Percentiles rank a stretch among this genome's conserved stretches.
phyloP scores from a whole-genome alignment of 2,113 vertebrate genomes.

The Sphyrna mokarran region DNA sequence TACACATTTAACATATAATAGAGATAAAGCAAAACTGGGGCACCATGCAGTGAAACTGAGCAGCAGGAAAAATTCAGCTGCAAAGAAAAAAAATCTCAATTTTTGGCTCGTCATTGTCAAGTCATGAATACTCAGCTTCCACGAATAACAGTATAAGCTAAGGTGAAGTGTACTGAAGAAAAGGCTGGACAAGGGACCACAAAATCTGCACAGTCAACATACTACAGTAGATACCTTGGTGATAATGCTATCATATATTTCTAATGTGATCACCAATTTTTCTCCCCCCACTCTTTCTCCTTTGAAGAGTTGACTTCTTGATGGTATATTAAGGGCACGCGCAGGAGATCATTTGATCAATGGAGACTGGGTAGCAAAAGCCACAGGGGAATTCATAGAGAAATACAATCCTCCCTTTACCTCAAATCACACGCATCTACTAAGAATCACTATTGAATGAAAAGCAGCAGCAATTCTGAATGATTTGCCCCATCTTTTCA shows the following conservation, averaged over 20 bases:
- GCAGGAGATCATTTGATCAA: not conserved
- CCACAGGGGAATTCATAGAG: not conserved
- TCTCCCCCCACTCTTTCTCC: not conserved
- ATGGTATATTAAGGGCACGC: not conserved
- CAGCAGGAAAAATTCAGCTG: not conserved
- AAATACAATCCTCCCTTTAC: not conserved
- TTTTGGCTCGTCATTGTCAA: not conserved
- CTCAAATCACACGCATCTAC: not conserved
- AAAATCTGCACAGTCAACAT: not conserved
- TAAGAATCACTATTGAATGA: not conserved
- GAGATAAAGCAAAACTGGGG: not conserved
- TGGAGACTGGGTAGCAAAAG: not conserved
- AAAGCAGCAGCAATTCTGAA: not conserved
- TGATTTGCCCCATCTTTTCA: not conserved
- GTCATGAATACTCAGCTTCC: not conserved
- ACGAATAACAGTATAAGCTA: not conserved
- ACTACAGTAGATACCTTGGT: not conserved
- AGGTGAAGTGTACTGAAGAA: not conserved
- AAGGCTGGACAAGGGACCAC: not conserved
- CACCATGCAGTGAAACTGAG: not conserved
- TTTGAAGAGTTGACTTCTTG: not conserved
- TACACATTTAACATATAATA: not conserved
- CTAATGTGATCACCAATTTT: not conserved
- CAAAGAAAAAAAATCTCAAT: not conserved
- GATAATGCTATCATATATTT: not conserved